phyloP scores from a whole-genome alignment of 2,113 vertebrate genomes.

The Melozone crissalis region DNA sequence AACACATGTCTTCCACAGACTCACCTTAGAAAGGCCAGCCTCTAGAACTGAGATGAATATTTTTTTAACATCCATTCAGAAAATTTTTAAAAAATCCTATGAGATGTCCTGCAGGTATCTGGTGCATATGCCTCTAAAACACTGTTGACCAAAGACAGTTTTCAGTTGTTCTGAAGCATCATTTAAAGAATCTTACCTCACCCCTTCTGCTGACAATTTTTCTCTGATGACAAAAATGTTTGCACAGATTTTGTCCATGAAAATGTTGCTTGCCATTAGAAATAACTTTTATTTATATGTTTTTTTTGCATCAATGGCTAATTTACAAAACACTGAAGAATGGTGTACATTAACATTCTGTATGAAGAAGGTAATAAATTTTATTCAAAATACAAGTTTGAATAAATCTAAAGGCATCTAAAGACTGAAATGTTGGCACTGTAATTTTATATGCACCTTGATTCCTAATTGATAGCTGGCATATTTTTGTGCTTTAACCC shows the following conservation, averaged over 20 bases:
- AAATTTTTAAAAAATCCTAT: neutral
- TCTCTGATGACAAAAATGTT: neutral
- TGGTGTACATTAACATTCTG: neutral
- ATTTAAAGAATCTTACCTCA: neutral
- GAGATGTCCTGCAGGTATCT: neutral
- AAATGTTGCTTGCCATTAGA: neutral
- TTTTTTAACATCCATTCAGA: neutral
- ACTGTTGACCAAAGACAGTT: neutral
- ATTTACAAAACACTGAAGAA: neutral
- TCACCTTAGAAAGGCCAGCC: neutral
- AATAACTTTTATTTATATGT: neutral
- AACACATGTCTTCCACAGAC: neutral
- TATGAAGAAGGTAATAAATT: neutral
- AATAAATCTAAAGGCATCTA: neutral
- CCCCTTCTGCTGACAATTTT: neutral
- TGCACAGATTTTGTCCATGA: neutral
- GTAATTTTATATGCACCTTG: neutral
- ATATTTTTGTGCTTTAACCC: neutral
- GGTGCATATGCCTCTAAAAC: neutral
- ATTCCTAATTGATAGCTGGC: neutral
- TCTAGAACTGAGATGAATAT: neutral
- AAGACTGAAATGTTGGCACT: neutral
- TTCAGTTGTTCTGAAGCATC: neutral
- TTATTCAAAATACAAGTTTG: neutral
- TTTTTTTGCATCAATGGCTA: neutral